phyloP scores from a whole-genome alignment of 2,797 vertebrate species.

The Sternotherus odoratus region DNA sequence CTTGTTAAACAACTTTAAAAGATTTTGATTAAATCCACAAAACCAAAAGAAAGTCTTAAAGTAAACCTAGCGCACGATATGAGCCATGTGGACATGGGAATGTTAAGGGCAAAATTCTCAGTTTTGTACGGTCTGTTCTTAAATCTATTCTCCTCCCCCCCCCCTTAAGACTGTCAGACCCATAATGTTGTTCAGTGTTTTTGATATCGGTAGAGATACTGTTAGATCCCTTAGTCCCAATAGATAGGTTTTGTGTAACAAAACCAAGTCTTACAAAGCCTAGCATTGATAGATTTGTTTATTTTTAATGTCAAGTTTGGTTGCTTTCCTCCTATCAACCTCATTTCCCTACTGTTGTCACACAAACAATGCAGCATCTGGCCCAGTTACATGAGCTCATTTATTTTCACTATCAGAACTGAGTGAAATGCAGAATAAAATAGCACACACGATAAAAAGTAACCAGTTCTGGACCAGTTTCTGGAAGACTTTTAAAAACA shows the following conservation, averaged over 20 bases:
- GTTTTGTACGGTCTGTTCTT: not conserved
- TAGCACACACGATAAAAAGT: not conserved
- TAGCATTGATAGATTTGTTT: not conserved
- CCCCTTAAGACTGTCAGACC: not conserved
- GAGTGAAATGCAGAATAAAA: not conserved
- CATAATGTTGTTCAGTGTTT: not conserved
- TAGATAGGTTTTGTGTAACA: not conserved
- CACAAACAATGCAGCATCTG: not conserved
- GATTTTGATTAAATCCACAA: not conserved
- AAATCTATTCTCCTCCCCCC: not conserved
- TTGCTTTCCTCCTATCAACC: not conserved
- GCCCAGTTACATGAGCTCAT: not conserved
- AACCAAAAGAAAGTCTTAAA: constrained; percentile 2
- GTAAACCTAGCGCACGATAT: not conserved
- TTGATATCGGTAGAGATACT: not conserved
- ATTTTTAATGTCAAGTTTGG: not conserved
- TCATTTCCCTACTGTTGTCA: not conserved
- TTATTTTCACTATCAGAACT: not conserved
- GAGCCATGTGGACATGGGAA: not conserved
- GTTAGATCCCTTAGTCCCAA: not conserved
- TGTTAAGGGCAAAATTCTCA: not conserved
- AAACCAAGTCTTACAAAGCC: not conserved
- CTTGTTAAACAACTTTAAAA: not conserved
- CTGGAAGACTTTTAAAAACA: not conserved
- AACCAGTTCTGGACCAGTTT: not conserved